Conservation (phyloP, 2,113 vertebrate genomes). For the Pseudonaja textilis region DNA sequence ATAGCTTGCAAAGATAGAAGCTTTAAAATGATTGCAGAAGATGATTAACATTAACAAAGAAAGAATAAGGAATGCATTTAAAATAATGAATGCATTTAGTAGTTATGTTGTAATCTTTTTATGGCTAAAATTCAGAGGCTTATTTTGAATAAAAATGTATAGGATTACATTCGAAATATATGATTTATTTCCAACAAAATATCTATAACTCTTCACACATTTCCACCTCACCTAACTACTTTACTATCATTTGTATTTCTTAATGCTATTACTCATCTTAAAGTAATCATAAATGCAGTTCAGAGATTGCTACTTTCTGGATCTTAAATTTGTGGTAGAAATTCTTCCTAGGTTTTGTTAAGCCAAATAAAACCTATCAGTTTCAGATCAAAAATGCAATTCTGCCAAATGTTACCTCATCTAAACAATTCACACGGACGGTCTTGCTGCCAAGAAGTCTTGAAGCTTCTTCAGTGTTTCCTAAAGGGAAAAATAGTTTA, state of each 20-base stretch:
- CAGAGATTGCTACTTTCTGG: conserved; percentile 1
- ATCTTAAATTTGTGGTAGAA: conserved; percentile 14
- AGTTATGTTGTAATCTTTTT: background rate
- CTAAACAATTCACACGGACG: conserved; percentile 94
- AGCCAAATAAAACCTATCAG: background rate
- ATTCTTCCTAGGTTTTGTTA: conserved; percentile 12
- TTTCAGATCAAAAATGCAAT: conserved; percentile 15
- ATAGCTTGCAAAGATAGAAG: background rate
- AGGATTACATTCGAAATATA: background rate
- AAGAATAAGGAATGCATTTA: background rate
- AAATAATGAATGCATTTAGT: background rate
- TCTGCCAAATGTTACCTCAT: conserved; percentile 82
- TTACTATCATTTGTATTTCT: background rate
- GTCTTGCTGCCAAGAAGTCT: conserved; percentile 89
- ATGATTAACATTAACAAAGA: background rate
- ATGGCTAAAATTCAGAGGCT: background rate
- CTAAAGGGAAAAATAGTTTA: conserved; percentile 61
- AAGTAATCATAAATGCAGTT: background rate
- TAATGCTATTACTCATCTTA: background rate
- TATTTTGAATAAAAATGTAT: background rate
- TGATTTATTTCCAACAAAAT: background rate
- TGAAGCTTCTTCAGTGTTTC: conserved; percentile 88
- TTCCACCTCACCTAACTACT: background rate
- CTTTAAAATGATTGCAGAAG: conserved; percentile 9
- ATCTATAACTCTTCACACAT: background rate